Evolutionary conservation across 2,888 invertebrate genomes (phyloP), one percentile per base, ranked within the genome.

Genomic region (Acanthosepion esculentum): DNA sequence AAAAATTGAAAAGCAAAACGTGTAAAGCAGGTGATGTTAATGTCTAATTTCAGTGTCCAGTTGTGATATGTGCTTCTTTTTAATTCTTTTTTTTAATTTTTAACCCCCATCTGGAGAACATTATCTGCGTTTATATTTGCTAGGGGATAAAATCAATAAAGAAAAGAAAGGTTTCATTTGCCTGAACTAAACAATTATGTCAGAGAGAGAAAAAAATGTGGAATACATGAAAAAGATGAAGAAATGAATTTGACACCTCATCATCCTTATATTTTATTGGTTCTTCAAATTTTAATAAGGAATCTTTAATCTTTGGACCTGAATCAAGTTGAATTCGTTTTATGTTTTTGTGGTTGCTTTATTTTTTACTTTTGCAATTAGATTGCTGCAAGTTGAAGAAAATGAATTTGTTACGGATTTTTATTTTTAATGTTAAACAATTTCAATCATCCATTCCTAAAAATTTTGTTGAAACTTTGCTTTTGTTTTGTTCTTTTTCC

Each of bases 1-100:
- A 93, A n/a, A 48, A 48, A 18, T 23, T 53, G 50, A 93, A 93
- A 50, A 53, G n/a, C 23, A 93, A 53, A 41, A 53, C 48, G 93
- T 93, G 48, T 48, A 53, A 93, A 93, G 93, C 93, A 93, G 93
- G 93, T 93, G 93, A 53, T 93, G 15, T 50, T 93, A 26, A 29
- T 29, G 50, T 50, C 93, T 53, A 50, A 48, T 93, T 93, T 53
- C 48, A 53, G 53, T 93, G 53, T 93, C 18, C 93, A 53, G 18
- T 93, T 93, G 93, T 93, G 93, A 93, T 50, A 50, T 48, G 48
- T 93, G n/a, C n/a, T 93, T 92, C 20, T 92, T 92, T 92, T 15
- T 26, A 48, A 48, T 91, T 33, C 48, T 93, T 50, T 20, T 93
- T 93, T 92, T 26, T 92, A n/a, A 92, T 92, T 92, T 92, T n/a